These are phyloP conservation scores for Drosophila repleta DNA, from an alignment of 1,140 invertebrate genomes.

Conservation along the genomic window DNA sequence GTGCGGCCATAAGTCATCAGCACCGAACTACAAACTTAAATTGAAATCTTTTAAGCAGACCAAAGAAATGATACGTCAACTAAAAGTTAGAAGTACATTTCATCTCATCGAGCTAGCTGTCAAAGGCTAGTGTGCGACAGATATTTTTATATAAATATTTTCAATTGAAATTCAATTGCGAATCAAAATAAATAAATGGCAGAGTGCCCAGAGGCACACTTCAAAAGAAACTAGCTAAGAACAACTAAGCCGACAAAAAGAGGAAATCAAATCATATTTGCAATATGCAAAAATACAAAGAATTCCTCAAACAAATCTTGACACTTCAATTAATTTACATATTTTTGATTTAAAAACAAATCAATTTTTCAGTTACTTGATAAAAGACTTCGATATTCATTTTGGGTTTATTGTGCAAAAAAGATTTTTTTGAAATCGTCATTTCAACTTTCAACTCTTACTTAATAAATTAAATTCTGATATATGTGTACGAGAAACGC, in stretches of 20 bases:
- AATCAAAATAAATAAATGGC: conserved; percentile 55
- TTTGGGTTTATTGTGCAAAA: too few relatives aligned
- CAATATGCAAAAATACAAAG: neutral
- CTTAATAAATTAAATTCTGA: too few relatives aligned
- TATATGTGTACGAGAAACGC: too few relatives aligned
- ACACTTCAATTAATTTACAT: conserved; percentile 7
- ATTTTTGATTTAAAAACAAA: too few relatives aligned
- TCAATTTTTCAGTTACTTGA: too few relatives aligned
- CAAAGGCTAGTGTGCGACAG: neutral
- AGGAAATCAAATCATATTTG: neutral
- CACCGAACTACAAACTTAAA: conserved; percentile 29
- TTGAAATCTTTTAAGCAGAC: conserved; percentile 69
- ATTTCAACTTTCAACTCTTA: too few relatives aligned
- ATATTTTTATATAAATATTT: conserved; percentile 24
- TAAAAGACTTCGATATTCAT: too few relatives aligned
- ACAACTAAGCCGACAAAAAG: conserved; percentile 32
- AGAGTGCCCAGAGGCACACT: conserved; percentile 35
- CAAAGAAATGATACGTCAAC: conserved; percentile 54
- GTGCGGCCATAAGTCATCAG: conserved; percentile 52
- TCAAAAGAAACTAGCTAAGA: neutral
- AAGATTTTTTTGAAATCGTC: too few relatives aligned
- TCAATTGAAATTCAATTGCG: conserved; percentile 57
- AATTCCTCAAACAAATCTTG: neutral
- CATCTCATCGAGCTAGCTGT: too few relatives aligned
- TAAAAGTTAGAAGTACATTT: conserved; percentile 10